A percentile compares a stretch with the other conserved stretches of the same genome.
These are phyloP conservation scores for Pachypeltis micranthus DNA, from an alignment of 1,140 invertebrate genomes.

Conservation along the genomic window DNA sequence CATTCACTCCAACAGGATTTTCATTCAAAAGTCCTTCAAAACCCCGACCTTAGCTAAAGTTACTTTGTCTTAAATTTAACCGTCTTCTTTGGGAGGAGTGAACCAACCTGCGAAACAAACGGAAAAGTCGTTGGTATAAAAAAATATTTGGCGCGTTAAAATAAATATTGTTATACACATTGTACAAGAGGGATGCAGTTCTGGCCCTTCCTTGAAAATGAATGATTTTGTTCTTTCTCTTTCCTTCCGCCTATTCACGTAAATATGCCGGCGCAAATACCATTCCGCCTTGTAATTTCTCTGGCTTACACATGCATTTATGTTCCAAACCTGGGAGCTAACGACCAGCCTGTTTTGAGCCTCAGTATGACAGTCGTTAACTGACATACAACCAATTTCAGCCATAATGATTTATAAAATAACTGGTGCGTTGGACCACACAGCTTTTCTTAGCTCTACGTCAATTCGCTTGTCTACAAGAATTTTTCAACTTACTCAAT, in stretches of 20 bases:
- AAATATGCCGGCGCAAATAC: neutral
- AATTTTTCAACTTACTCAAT: no score
- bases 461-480: no score
- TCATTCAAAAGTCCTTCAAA: neutral
- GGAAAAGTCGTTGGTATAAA: neutral
- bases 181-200: neutral
- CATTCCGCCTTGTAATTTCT: neutral
- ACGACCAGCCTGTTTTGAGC: no score
- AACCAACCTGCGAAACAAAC: slow-evolving; percentile 58
- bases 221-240: neutral
- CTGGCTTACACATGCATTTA: no score
- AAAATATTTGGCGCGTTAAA: neutral
- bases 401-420: no score
- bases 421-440: no score
- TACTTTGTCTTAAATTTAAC: slow-evolving; percentile 42
- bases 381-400: no score
- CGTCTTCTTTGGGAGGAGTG: slow-evolving; percentile 75
- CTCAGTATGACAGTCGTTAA: no score
- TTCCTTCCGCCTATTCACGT: neutral
- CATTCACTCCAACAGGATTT: slow-evolving; percentile 18
- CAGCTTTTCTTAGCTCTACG: no score
- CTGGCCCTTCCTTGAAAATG: neutral
- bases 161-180: neutral
- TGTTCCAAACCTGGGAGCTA: no score
- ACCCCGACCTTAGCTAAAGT: neutral